These are phyloP conservation scores for Epinephelus lanceolatus DNA, from an alignment of 2,113 vertebrate genomes.

Conservation along the genomic window DNA sequence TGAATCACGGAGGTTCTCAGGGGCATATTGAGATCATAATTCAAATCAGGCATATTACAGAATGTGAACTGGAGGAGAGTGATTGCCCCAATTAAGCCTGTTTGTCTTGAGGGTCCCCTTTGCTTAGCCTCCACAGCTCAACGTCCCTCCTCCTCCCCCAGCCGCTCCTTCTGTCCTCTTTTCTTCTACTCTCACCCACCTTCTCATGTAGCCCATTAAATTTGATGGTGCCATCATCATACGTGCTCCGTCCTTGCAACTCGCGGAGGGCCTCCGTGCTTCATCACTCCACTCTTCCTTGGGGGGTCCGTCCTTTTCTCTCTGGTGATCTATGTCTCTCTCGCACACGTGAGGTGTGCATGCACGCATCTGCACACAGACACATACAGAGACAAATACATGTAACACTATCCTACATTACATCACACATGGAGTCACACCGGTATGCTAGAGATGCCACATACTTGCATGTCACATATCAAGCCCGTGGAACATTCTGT, in stretches of 20 bases:
- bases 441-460: neutral
- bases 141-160: neutral
- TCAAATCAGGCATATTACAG: slow-evolving; percentile 60
- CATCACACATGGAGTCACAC: slow-evolving; percentile 16
- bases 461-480: neutral
- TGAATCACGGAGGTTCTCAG: slow-evolving; percentile 45
- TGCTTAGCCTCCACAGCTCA: slow-evolving; percentile 43
- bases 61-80: slow-evolving; percentile 55
- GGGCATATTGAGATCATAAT: slow-evolving; percentile 63
- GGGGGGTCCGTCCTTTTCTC: slow-evolving; percentile 35
- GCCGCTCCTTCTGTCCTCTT: slow-evolving; percentile 25
- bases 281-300: slow-evolving; percentile 57
- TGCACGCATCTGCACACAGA: neutral
- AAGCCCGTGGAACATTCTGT: neutral
- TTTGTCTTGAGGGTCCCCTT: slow-evolving; percentile 63
- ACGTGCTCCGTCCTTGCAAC: slow-evolving; percentile 67
- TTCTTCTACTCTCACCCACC: slow-evolving; percentile 27
- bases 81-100: slow-evolving; percentile 61
- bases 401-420: neutral
- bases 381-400: neutral
- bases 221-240: slow-evolving; percentile 71
- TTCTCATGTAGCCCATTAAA: slow-evolving; percentile 56
- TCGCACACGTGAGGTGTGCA: neutral
- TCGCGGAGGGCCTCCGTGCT: slow-evolving; percentile 38
- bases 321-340: slow-evolving; percentile 21